Conservation (phyloP, 2,113 vertebrate species). For the Gallinago undulata region DNA sequence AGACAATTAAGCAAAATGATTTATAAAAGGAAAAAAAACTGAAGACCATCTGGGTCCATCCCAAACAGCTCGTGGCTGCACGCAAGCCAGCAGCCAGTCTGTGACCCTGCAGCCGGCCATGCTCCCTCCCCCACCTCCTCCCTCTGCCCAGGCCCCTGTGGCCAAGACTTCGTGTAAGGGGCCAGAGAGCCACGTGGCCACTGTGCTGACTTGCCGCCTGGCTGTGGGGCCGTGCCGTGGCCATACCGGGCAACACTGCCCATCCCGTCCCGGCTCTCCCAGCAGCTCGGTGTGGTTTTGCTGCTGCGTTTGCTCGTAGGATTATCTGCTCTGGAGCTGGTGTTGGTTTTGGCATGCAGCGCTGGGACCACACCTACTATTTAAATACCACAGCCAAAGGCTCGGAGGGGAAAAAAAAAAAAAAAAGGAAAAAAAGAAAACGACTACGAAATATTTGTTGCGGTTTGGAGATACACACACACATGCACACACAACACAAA, state of each 20-base stretch:
- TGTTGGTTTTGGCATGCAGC: conserved; percentile 67
- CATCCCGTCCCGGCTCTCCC: not conserved
- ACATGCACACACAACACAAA: conserved; percentile 53
- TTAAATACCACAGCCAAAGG: conserved; percentile 66
- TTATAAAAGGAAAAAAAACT: not conserved
- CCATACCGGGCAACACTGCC: not conserved
- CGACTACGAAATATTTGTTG: conserved; percentile 64
- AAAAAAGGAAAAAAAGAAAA: conserved; percentile 33
- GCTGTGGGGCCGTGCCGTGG: not conserved
- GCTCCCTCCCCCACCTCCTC: not conserved
- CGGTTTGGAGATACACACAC: conserved; percentile 64
- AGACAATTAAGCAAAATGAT: not conserved
- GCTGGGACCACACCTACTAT: conserved; percentile 70
- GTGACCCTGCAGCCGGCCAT: not conserved
- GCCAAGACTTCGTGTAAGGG: rapidly evolving
- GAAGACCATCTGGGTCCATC: not conserved
- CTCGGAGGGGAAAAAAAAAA: not conserved
- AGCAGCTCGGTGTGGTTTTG: not conserved
- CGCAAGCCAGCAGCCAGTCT: rapidly evolving
- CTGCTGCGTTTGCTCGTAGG: conserved; percentile 30
- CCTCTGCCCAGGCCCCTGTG: rapidly evolving
- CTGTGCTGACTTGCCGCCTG: not conserved
- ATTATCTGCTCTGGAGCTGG: conserved; percentile 62
- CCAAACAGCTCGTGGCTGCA: not conserved
- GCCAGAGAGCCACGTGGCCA: not conserved